These are phyloP conservation scores for Dastarcus helophoroides DNA, from an alignment of 2,888 invertebrate genomes.

Conservation along the genomic window DNA sequence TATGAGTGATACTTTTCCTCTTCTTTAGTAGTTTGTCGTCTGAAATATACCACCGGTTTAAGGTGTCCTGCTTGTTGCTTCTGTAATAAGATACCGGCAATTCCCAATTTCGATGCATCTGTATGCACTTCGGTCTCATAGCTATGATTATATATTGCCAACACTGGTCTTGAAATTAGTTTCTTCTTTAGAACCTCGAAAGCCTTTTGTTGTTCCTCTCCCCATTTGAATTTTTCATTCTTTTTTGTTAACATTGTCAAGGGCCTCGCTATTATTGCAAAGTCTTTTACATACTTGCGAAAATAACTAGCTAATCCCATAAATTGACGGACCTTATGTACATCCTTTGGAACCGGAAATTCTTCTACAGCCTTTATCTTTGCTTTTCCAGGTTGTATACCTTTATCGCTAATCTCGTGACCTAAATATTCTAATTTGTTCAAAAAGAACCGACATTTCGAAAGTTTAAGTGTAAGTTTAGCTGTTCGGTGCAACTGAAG, in stretches of 20 bases:
- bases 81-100: constrained; percentile 19
- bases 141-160: constrained; percentile 16
- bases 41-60: constrained; percentile 14
- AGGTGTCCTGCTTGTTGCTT: constrained; percentile 2
- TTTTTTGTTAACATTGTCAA: constrained; percentile 17
- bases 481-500: too few relatives aligned
- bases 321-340: constrained; percentile 20
- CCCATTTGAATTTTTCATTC: constrained; percentile 11
- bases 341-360: constrained; percentile 20
- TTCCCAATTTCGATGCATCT: constrained; percentile 16
- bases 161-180: constrained; percentile 13
- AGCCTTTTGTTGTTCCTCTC: constrained; percentile 10
- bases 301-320: too few relatives aligned
- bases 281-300: too few relatives aligned
- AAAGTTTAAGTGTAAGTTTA: constrained; percentile 7
- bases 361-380: constrained; percentile 20
- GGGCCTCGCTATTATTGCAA: constrained; percentile 17
- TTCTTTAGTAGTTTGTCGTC: constrained; percentile 13
- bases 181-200: constrained; percentile 5
- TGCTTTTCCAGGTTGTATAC: constrained; percentile 9
- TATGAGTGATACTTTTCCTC: constrained; percentile 15
- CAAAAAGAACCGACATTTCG: constrained; percentile 12
- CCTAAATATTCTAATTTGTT: constrained; percentile 10
- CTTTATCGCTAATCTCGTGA: constrained; percentile 10
- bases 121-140: constrained; percentile 17